Evolutionary conservation across 1,140 invertebrate genomes (phyloP).

Genomic region (Lucilia cuprina): DNA sequence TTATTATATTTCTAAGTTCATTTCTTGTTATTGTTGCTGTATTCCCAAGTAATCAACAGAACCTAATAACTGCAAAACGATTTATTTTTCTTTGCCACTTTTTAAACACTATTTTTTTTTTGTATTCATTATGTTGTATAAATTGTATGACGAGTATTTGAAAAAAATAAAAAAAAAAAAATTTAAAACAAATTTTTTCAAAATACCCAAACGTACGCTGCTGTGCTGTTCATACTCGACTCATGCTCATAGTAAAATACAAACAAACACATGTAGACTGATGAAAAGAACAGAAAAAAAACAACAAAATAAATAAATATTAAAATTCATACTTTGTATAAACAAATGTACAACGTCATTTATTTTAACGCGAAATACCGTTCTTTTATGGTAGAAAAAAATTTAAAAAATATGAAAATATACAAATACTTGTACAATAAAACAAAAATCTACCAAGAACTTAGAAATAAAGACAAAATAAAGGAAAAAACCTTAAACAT

Average conservation of each 20-base stretch:
- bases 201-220: constrained; percentile 9
- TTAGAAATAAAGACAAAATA: no score
- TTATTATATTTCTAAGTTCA: not conserved
- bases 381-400: not conserved
- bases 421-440: no score
- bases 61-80: not conserved
- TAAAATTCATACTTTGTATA: constrained; percentile 8
- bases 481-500: no score
- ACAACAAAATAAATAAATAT: not conserved
- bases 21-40: not conserved
- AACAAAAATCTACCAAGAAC: no score
- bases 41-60: not conserved
- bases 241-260: not conserved
- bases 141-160: not conserved
- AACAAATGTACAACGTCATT: not conserved
- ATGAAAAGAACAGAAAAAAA: not conserved
- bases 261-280: not conserved
- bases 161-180: not conserved
- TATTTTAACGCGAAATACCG: constrained; percentile 17
- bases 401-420: not conserved
- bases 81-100: not conserved
- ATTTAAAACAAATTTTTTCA: not conserved
- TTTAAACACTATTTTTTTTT: not conserved
- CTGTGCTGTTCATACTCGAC: not conserved
- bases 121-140: not conserved